Conservation (phyloP, 1,140 invertebrate genomes). For the Diprion similis region DNA sequence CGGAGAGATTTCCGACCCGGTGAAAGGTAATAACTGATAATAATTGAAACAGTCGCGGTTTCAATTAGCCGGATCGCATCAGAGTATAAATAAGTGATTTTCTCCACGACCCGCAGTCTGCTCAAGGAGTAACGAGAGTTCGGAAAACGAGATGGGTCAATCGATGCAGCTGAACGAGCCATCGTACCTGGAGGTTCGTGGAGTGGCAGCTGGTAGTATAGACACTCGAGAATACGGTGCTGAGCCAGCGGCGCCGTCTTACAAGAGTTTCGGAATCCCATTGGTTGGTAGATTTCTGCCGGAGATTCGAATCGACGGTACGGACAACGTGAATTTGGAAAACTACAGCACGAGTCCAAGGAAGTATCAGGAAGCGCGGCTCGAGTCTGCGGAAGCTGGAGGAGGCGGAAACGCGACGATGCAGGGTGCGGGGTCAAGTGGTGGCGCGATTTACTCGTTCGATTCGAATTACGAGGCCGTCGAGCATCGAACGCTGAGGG, state of each 20-base stretch:
- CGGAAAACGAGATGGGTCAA: conserved; percentile 46
- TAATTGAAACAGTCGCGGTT: background rate
- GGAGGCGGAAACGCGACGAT: background rate
- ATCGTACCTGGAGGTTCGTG: conserved; percentile 44
- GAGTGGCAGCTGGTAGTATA: conserved; percentile 51
- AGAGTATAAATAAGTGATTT: background rate
- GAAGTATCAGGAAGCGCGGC: conserved; percentile 49
- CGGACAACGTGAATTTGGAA: conserved; percentile 54
- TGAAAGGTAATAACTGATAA: conserved; percentile 48
- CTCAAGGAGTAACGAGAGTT: conserved; percentile 41
- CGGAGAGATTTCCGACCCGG: conserved; percentile 46
- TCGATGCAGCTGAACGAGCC: conserved; percentile 31
- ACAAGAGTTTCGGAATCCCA: conserved; percentile 40
- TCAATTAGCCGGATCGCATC: too few relatives aligned
- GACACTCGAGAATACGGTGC: conserved; percentile 52
- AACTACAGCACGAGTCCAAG: conserved; percentile 54
- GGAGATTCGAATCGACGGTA: conserved; percentile 49
- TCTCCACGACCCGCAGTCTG: conserved; percentile 38
- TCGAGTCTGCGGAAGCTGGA: background rate
- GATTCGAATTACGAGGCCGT: conserved; percentile 29
- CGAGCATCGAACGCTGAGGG: conserved; percentile 38
- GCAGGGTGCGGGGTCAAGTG: background rate
- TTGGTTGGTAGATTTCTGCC: conserved; percentile 37
- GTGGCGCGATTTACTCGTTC: conserved; percentile 19
- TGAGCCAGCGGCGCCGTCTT: conserved; percentile 37